phyloP scores from a whole-genome alignment of 2,888 invertebrate species.

The Serripes groenlandicus region DNA sequence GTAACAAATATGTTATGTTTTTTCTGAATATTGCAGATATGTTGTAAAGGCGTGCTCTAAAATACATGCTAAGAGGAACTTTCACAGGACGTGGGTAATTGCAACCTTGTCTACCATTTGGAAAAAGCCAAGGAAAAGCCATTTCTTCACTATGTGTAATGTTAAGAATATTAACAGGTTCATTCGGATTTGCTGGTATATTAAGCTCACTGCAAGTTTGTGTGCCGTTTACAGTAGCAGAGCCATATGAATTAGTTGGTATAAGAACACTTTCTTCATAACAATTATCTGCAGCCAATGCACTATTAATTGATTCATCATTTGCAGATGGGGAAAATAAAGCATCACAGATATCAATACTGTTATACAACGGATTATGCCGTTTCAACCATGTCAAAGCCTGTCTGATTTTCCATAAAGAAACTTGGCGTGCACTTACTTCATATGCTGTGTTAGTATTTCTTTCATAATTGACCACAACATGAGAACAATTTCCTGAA shows the following conservation, averaged over 20 bases:
- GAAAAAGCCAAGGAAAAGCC: conserved; percentile 61
- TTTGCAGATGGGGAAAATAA: neutral
- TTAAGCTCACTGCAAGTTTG: neutral
- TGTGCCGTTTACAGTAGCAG: neutral
- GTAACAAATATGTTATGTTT: conserved; percentile 47
- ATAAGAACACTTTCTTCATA: conserved; percentile 27
- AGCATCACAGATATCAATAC: neutral
- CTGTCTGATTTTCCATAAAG: conserved; percentile 11
- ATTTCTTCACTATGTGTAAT: conserved; percentile 49
- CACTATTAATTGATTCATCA: neutral
- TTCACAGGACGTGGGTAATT: conserved; percentile 8
- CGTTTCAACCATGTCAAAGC: conserved; percentile 38
- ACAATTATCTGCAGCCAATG: neutral
- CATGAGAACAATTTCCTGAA: neutral
- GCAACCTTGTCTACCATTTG: conserved; percentile 38
- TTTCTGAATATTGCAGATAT: conserved; percentile 19
- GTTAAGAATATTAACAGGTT: conserved; percentile 33
- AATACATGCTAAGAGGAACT: conserved; percentile 43
- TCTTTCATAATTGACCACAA: neutral
- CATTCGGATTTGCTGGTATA: neutral
- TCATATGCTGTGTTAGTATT: neutral
- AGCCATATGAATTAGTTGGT: conserved; percentile 17
- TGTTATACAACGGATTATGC: conserved; percentile 28
- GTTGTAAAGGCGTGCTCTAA: conserved; percentile 44
- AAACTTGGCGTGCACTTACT: neutral